Percentiles rank a stretch among this genome's conserved stretches.
These are phyloP conservation scores for Podiceps cristatus DNA, from an alignment of 2,113 vertebrate genomes.

Conservation along the genomic window DNA sequence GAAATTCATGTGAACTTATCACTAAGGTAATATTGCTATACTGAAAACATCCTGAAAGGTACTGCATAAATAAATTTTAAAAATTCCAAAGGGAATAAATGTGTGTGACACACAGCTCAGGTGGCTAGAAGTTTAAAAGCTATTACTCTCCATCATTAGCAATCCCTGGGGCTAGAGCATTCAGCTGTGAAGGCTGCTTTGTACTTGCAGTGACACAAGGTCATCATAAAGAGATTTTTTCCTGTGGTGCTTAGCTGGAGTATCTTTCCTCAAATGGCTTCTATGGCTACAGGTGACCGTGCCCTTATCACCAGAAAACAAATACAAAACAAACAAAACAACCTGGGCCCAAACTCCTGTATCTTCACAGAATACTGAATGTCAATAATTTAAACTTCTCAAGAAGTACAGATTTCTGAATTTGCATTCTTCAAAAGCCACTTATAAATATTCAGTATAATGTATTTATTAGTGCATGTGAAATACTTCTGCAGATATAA, in stretches of 20 bases:
- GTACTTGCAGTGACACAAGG: slow-evolving; percentile 37
- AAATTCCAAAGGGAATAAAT: neutral
- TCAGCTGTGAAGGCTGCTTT: slow-evolving; percentile 55
- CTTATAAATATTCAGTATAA: neutral
- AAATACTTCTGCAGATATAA: slow-evolving; percentile 35
- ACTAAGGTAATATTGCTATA: neutral
- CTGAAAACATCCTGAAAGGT: neutral
- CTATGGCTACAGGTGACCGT: neutral
- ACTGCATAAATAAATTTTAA: neutral
- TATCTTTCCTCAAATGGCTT: neutral
- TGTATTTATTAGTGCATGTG: neutral
- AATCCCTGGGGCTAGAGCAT: slow-evolving; percentile 25
- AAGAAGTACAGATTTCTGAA: neutral
- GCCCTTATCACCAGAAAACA: neutral
- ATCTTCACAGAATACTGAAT: neutral
- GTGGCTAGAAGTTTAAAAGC: slow-evolving; percentile 42
- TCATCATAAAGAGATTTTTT: slow-evolving; percentile 57
- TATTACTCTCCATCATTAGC: slow-evolving; percentile 58
- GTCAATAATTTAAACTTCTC: neutral
- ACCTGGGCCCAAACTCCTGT: neutral
- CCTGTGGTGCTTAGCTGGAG: neutral
- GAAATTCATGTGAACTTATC: neutral
- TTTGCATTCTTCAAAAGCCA: neutral
- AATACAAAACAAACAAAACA: neutral
- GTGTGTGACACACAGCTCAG: neutral